phyloP scores from a whole-genome alignment of 2,888 invertebrate genomes.

The Idaea dimidiata region DNA sequence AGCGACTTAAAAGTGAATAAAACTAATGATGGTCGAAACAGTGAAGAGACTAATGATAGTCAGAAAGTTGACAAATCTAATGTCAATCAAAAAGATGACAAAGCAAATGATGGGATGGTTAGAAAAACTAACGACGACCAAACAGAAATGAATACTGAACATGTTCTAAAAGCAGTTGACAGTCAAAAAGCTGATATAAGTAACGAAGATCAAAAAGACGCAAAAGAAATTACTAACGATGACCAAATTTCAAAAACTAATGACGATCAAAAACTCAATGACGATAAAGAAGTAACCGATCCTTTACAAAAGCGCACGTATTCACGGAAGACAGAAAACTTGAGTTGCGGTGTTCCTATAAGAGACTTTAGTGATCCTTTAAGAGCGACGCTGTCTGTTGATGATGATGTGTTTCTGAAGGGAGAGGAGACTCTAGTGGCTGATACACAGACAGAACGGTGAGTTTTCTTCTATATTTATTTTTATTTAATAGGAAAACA shows the following conservation, averaged over 20 bases:
- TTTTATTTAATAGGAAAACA: too few relatives aligned
- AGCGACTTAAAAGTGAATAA: constrained; percentile 13
- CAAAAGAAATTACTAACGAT: constrained; percentile 30
- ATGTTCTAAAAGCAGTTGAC: too few relatives aligned
- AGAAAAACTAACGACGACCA: too few relatives aligned
- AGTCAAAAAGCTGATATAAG: too few relatives aligned
- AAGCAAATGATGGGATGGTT: too few relatives aligned
- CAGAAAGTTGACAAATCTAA: background rate
- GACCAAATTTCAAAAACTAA: constrained; percentile 22
- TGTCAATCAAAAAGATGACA: background rate
- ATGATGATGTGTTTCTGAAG: constrained; percentile 71
- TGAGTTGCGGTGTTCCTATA: constrained; percentile 79
- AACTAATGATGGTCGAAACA: constrained; percentile 11
- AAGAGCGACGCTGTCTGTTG: constrained; percentile 74
- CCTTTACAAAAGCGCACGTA: constrained; percentile 49
- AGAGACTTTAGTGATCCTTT: constrained; percentile 93
- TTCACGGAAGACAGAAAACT: constrained; percentile 57
- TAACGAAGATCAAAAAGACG: constrained; percentile 34
- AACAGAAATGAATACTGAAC: too few relatives aligned
- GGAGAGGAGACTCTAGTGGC: constrained; percentile 62
- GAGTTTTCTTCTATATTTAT: too few relatives aligned
- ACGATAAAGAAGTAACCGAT: constrained; percentile 19
- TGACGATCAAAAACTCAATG: constrained; percentile 8
- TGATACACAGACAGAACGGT: constrained; percentile 69
- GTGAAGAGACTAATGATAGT: too few relatives aligned